Evolutionary conservation across 1,140 invertebrate genomes (phyloP), one percentile per base, ranked within the genome.

Genomic region (Capitella teleta): DNA sequence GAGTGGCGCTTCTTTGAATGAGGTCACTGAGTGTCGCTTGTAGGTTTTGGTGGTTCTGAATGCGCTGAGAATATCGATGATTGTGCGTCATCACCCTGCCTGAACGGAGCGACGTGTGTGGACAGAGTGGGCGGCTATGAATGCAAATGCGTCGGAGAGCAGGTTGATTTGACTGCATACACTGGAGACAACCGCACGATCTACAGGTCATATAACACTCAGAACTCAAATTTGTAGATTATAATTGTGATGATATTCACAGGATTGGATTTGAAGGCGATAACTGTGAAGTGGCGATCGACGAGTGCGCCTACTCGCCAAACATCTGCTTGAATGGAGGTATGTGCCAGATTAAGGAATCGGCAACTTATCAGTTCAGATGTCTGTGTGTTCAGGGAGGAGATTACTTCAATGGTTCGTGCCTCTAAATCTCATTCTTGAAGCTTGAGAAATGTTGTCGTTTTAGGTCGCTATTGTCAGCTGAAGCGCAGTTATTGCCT

Each of bases 281-380:
- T 76, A 80, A 91, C 24, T 99, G 96, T 65, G 86, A 98, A 59
- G 81, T 88, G 51, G 95, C 96, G 67, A 85, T 95, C 28, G 83
- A 97, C 59, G 75, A 97, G 0, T 98, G 94, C 37, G 26, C 16
- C 1, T 79, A 82, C 3, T 80, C 79, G 60, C 86, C 85, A 2
- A 5, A 16, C 19, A 32, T 56, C n/a, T 58, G 57, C 47, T 14
- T 18, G 32, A 57, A 59, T 42, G 53, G 53, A 12, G 57, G 55
- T 6, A 30, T 34, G 30, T 59, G 57, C 47, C 1, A 95, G 61
- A 83, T 94, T 0, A 83, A 98, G 60, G 76, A 98, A 0, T 98
- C 94, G 52, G 55, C 47, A 3, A 78, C 75, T 23, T 80, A 81
- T 49, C 93, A 93, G 0, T 99, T 62, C 77, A 83, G 57, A 97